These are phyloP conservation scores for Lampris megalopsis DNA, from an alignment of 2,113 vertebrate species.

Conservation along the genomic window DNA sequence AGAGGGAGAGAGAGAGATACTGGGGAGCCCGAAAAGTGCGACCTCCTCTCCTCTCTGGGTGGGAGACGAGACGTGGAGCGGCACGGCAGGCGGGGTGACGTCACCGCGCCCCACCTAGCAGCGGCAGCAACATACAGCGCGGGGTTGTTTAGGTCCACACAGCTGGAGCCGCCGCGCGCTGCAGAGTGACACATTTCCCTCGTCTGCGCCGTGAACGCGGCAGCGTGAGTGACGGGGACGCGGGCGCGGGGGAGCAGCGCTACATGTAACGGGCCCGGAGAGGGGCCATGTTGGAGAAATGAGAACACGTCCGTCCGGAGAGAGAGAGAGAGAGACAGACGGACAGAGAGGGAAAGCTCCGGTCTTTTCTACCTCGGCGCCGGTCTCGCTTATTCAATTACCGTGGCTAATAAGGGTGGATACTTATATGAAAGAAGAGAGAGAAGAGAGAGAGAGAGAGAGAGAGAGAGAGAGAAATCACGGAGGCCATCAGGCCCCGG, in stretches of 20 bases:
- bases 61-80: too few relatives aligned
- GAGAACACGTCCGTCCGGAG: too few relatives aligned
- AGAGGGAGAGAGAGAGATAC: too few relatives aligned
- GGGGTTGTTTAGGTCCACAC: constrained; percentile 36
- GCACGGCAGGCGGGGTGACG: constrained; percentile 57
- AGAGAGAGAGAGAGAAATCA: too few relatives aligned
- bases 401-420: not conserved
- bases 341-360: too few relatives aligned
- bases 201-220: constrained; percentile 34
- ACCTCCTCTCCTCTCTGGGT: too few relatives aligned
- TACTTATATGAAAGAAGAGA: too few relatives aligned
- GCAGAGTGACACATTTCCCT: constrained; percentile 35
- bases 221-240: constrained; percentile 29
- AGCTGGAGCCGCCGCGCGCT: constrained; percentile 53
- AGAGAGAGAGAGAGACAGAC: too few relatives aligned
- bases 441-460: too few relatives aligned
- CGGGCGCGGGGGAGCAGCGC: not conserved
- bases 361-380: not conserved
- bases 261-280: not conserved
- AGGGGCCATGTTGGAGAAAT: too few relatives aligned
- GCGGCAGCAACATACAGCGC: constrained; percentile 16
- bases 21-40: too few relatives aligned
- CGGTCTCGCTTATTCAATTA: not conserved
- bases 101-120: constrained; percentile 69
- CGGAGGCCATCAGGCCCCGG: constrained; percentile 8